Evolutionary conservation across 2,888 invertebrate species (phyloP).

Genomic region (Epinotia demarniana): DNA sequence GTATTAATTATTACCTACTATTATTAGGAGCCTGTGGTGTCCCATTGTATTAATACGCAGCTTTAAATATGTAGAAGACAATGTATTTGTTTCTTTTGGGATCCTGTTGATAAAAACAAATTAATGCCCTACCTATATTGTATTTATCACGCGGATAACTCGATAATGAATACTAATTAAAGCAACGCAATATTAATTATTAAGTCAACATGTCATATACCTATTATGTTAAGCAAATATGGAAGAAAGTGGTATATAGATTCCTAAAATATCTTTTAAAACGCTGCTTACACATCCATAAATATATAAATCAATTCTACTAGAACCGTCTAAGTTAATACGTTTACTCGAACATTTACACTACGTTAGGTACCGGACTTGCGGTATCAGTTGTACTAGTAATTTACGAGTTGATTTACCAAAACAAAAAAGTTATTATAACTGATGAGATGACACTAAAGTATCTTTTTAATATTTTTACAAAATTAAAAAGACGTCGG

Average conservation of each 20-base stretch:
- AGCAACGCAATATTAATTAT: too few species aligned
- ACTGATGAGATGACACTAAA: neutral
- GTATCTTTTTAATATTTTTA: neutral
- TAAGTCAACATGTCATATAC: neutral
- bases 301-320: neutral
- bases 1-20: too few species aligned
- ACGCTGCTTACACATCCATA: neutral
- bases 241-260: neutral
- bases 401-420: neutral
- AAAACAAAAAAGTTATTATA: neutral
- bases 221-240: neutral
- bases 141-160: too few species aligned
- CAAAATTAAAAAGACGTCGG: neutral
- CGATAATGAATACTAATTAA: too few species aligned
- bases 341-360: neutral
- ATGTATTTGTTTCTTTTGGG: too few species aligned
- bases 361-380: neutral
- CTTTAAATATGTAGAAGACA: too few species aligned
- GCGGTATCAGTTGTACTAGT: constrained; percentile 1
- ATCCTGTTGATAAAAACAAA: neutral
- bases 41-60: too few species aligned
- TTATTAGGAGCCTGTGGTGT: too few species aligned
- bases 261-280: neutral
- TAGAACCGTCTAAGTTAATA: neutral
- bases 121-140: too few species aligned